A percentile compares a stretch with the other conserved stretches of the same genome.
Conservation (phyloP, 2,113 vertebrate genomes). For the Microcebus murinus region DNA sequence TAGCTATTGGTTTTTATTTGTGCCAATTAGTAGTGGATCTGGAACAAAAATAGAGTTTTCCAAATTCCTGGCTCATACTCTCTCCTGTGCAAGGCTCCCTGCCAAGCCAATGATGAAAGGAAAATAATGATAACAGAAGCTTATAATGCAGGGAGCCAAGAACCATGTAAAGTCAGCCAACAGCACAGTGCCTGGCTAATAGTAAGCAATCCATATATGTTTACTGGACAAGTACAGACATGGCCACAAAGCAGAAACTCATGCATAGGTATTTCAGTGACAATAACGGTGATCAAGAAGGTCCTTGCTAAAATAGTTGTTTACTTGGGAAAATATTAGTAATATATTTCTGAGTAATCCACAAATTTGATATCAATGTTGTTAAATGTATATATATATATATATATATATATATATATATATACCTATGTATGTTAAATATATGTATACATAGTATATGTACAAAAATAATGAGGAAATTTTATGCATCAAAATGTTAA, state of each 20-base stretch:
- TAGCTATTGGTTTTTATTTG: background rate
- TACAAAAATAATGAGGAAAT: background rate
- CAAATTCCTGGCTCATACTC: background rate
- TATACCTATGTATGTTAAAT: background rate
- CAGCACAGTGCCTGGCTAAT: background rate
- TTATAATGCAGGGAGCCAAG: background rate
- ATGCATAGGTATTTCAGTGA: background rate
- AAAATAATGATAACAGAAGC: background rate
- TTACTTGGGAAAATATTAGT: background rate
- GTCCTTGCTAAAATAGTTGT: background rate
- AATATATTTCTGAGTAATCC: background rate
- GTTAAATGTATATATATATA: background rate
- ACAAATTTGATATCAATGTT: background rate
- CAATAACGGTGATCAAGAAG: background rate
- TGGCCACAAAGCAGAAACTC: background rate
- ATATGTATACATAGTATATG: background rate
- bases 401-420: background rate
- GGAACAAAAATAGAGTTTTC: background rate
- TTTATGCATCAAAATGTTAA: background rate
- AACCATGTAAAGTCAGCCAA: background rate
- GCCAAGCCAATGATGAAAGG: background rate
- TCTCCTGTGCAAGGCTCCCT: background rate
- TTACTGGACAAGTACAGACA: background rate
- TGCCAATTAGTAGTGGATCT: background rate
- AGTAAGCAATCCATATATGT: background rate